Conservation (phyloP, 2,113 vertebrate genomes). For the Mormyrus iriodes region DNA sequence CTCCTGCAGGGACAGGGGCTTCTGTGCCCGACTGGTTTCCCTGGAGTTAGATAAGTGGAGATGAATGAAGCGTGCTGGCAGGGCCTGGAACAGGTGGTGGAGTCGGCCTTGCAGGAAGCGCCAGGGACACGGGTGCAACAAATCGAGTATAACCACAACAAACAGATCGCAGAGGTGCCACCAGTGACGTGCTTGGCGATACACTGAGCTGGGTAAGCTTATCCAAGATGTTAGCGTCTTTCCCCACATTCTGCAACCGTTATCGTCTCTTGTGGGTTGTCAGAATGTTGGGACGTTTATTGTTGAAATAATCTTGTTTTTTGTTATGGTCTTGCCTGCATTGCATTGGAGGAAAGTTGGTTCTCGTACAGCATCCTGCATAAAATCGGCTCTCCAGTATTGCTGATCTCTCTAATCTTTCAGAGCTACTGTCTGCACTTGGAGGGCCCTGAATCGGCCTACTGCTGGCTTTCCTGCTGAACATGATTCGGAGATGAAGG, state of each 20-base stretch:
- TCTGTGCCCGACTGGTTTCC: constrained; percentile 33
- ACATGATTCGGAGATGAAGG: background rate
- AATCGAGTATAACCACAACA: constrained; percentile 17
- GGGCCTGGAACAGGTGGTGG: constrained; percentile 67
- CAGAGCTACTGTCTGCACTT: background rate
- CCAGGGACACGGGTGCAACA: constrained; percentile 20
- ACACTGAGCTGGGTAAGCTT: background rate
- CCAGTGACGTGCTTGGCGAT: constrained; percentile 4
- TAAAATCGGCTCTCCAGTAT: background rate
- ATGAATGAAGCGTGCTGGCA: constrained; percentile 65
- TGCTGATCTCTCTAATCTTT: background rate
- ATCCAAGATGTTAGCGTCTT: constrained; percentile 6
- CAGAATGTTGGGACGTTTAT: background rate
- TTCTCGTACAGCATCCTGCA: background rate
- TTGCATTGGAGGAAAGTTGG: background rate
- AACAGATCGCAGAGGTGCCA: constrained; percentile 6
- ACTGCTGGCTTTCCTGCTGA: background rate
- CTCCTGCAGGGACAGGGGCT: constrained; percentile 12
- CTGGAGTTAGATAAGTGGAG: constrained; percentile 68
- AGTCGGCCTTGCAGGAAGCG: constrained; percentile 56
- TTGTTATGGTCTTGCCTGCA: background rate
- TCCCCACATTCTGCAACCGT: constrained; percentile 22
- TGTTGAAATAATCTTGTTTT: background rate
- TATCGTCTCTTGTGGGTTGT: background rate
- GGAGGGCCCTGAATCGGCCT: background rate